Evolutionary conservation across 2,113 vertebrate genomes (phyloP).

Genomic region (Redunca redunca): DNA sequence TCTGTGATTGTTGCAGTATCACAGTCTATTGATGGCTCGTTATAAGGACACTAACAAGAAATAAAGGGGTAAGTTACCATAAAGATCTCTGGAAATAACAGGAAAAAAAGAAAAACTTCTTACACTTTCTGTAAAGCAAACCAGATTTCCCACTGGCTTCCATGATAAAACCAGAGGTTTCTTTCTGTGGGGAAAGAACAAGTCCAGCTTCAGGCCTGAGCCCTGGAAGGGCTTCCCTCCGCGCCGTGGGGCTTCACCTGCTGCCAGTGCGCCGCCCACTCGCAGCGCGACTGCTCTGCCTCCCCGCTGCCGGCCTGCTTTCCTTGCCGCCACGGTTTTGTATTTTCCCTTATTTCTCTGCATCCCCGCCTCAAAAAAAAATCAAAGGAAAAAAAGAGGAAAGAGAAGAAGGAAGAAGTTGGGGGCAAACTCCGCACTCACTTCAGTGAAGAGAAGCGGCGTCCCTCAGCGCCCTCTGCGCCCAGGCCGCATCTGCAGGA

Average conservation of each 20-base stretch:
- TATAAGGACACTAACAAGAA: not conserved
- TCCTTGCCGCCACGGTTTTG: not conserved
- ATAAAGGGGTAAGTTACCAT: not conserved
- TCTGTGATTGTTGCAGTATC: not conserved
- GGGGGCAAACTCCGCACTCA: too few species aligned
- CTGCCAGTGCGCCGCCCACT: rapidly evolving
- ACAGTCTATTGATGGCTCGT: not conserved
- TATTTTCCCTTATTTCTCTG: not conserved
- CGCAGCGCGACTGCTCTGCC: not conserved
- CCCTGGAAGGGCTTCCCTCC: not conserved
- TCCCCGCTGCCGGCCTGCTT: not conserved
- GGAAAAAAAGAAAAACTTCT: not conserved
- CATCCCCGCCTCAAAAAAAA: not conserved
- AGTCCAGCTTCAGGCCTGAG: not conserved
- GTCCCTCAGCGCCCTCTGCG: not conserved
- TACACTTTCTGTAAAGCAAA: not conserved
- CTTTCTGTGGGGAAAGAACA: not conserved
- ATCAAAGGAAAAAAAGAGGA: not conserved
- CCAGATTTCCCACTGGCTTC: not conserved
- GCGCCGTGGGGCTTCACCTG: not conserved
- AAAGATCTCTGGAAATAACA: not conserved
- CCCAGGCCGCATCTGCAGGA: not conserved
- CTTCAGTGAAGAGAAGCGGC: not conserved
- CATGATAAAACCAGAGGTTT: not conserved
- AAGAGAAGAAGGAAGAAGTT: not conserved